A percentile compares a stretch with the other conserved stretches of the same genome.
phyloP scores from a whole-genome alignment of 2,797 vertebrate species.

The Mus minutoides region DNA sequence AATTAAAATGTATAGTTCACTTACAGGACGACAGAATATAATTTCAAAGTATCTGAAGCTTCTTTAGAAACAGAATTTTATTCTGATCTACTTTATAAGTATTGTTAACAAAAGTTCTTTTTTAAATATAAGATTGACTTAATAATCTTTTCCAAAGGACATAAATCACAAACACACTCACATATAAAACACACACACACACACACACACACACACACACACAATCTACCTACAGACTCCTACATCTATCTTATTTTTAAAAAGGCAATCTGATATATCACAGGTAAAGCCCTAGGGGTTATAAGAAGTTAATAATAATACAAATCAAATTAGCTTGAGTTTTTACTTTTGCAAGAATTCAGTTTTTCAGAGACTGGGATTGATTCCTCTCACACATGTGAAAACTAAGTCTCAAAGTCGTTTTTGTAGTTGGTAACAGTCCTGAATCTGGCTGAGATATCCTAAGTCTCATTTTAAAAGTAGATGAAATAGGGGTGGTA shows the following conservation, averaged over 20 bases:
- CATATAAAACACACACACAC: background rate
- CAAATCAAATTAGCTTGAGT: background rate
- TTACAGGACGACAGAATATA: conserved; percentile 5
- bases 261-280: background rate
- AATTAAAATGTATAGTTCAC: conserved; percentile 41
- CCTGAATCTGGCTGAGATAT: background rate
- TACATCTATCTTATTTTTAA: background rate
- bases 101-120: background rate
- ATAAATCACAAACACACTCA: background rate
- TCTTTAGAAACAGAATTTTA: conserved; percentile 14
- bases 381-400: background rate
- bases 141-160: background rate
- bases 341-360: background rate
- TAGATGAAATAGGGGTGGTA: background rate
- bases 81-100: conserved; percentile 44
- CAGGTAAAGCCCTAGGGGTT: background rate
- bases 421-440: background rate
- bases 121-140: background rate
- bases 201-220: background rate
- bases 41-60: conserved; percentile 20
- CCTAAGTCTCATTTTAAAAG: background rate
- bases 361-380: background rate
- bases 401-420: background rate
- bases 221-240: background rate
- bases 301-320: background rate